Conservation (phyloP, 2,113 vertebrate species). For the Macrotus californicus region DNA sequence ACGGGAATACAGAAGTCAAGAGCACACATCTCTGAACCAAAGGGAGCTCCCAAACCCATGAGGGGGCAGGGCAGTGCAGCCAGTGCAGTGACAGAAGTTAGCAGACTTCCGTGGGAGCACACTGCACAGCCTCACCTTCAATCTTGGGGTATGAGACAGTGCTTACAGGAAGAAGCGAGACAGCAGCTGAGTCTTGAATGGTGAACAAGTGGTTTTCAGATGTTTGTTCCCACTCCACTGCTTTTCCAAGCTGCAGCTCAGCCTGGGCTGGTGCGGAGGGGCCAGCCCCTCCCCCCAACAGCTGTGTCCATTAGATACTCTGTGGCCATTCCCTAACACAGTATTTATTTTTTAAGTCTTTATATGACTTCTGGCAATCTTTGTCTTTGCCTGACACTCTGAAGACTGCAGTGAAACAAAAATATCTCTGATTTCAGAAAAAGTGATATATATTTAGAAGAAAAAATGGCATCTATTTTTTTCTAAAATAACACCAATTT, state of each 20-base stretch:
- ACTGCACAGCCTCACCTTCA: not conserved
- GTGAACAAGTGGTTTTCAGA: not conserved
- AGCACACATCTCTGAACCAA: not conserved
- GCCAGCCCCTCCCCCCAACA: not conserved
- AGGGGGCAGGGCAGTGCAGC: not conserved
- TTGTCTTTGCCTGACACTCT: not conserved
- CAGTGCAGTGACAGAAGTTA: not conserved
- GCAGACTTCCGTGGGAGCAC: not conserved
- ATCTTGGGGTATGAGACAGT: not conserved
- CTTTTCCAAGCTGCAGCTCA: not conserved
- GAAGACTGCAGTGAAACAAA: conserved; percentile 16
- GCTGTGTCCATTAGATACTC: not conserved
- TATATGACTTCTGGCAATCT: not conserved
- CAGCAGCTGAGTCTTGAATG: not conserved
- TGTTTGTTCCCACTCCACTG: not conserved
- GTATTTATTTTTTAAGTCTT: not conserved
- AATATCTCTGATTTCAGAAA: conserved; percentile 24
- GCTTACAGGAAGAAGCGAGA: not conserved
- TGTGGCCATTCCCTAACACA: not conserved
- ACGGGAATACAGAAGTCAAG: not conserved
- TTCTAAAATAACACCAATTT: too few species aligned
- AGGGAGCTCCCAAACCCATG: not conserved
- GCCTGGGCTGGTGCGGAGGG: not conserved
- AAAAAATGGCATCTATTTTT: not conserved
- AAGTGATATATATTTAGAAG: not conserved